Evolutionary conservation across 1,140 invertebrate species (phyloP).

Genomic region (Popillia japonica): DNA sequence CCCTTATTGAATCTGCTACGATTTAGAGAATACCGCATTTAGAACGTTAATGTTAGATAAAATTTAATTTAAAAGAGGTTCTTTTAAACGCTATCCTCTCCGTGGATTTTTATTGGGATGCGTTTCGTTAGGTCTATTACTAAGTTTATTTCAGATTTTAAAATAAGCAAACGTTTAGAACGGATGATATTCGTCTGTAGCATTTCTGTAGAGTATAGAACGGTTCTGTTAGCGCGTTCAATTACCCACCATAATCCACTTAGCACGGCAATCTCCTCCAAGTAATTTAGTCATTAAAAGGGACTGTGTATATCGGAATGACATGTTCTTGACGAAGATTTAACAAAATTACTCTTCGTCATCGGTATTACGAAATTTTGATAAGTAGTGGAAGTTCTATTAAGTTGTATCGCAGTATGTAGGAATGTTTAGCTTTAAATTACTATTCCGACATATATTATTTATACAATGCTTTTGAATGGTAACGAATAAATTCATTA

Average conservation of each 20-base stretch:
- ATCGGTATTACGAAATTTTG: too few relatives aligned
- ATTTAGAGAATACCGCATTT: not conserved
- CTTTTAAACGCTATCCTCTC: not conserved
- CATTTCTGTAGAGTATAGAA: not conserved
- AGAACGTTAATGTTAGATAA: not conserved
- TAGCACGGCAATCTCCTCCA: not conserved
- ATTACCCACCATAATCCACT: slow-evolving; percentile 22
- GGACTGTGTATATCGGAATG: not conserved
- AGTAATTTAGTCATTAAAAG: not conserved
- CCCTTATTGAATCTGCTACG: too few relatives aligned
- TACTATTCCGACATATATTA: too few relatives aligned
- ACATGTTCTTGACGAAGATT: not conserved
- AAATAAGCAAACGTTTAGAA: not conserved
- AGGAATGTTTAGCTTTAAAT: too few relatives aligned
- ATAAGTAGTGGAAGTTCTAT: too few relatives aligned
- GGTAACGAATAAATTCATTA: too few relatives aligned
- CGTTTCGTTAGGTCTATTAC: not conserved
- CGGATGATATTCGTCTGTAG: not conserved
- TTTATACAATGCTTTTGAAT: too few relatives aligned
- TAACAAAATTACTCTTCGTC: too few relatives aligned
- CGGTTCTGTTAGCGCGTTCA: not conserved
- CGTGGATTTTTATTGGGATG: not conserved
- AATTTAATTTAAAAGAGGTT: not conserved
- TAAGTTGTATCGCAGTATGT: too few relatives aligned
- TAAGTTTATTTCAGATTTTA: slow-evolving; percentile 4